Evolutionary conservation across 2,797 vertebrate species (phyloP).

Genomic region (Leuciscus waleckii): DNA sequence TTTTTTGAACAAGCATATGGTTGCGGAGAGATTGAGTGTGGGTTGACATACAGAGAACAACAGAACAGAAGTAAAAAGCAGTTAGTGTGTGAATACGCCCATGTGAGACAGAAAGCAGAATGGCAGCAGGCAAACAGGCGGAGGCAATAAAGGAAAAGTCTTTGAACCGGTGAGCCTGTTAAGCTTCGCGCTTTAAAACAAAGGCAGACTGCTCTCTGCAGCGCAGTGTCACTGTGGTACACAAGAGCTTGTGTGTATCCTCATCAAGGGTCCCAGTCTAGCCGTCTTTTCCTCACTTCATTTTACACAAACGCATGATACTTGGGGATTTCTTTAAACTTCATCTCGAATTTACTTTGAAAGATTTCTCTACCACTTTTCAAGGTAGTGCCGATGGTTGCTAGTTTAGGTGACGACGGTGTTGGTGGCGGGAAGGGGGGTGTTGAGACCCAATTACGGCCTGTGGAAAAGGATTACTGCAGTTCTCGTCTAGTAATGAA

Average conservation of each 20-base stretch:
- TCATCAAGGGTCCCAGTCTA: slow-evolving; percentile 34
- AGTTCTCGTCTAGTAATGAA: slow-evolving; percentile 75
- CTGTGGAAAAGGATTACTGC: slow-evolving; percentile 77
- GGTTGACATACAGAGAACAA: slow-evolving; percentile 10
- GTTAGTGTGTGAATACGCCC: slow-evolving; percentile 52
- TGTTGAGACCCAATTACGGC: slow-evolving; percentile 69
- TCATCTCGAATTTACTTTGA: slow-evolving; percentile 65
- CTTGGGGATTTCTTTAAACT: slow-evolving; percentile 64
- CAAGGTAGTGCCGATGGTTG: slow-evolving; percentile 34
- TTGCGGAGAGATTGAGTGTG: neutral
- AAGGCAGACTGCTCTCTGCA: slow-evolving; percentile 65
- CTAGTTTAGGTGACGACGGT: neutral
- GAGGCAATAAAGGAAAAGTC: slow-evolving; percentile 62
- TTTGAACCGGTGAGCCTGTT: slow-evolving; percentile 73
- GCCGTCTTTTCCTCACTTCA: slow-evolving; percentile 23
- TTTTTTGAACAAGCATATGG: slow-evolving; percentile 8
- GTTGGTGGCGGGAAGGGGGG: neutral
- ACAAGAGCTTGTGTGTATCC: slow-evolving; percentile 40
- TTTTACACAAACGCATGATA: slow-evolving; percentile 39
- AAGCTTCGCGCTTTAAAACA: slow-evolving; percentile 67
- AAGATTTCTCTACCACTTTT: slow-evolving; percentile 60
- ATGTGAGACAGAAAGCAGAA: slow-evolving; percentile 33
- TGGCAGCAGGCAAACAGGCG: slow-evolving; percentile 18
- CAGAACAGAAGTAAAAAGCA: slow-evolving; percentile 29
- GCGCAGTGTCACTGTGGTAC: slow-evolving; percentile 43